A percentile compares a stretch with the other conserved stretches of the same genome.
These are phyloP conservation scores for Coenobita brevimanus DNA, from an alignment of 1,140 invertebrate genomes.

Conservation along the genomic window DNA sequence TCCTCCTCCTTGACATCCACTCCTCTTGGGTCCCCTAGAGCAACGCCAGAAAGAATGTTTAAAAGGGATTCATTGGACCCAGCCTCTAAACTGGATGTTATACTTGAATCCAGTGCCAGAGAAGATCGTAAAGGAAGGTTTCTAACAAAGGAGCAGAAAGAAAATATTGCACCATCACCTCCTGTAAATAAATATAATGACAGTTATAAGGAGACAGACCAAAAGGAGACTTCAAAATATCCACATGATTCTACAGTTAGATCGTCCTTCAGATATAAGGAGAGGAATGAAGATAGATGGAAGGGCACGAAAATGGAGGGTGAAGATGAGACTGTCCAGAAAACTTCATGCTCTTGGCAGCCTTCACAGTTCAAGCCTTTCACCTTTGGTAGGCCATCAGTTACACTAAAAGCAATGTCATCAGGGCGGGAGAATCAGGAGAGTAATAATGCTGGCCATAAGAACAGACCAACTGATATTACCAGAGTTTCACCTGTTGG, in stretches of 20 bases:
- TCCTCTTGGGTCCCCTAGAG: constrained; percentile 56
- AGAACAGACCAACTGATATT: too few relatives aligned
- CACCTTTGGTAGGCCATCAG: constrained; percentile 31
- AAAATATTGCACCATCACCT: constrained; percentile 37
- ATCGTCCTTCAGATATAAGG: constrained; percentile 27
- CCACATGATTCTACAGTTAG: constrained; percentile 2
- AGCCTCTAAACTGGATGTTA: constrained; percentile 25
- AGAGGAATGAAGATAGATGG: constrained; percentile 22
- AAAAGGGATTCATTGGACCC: constrained; percentile 28
- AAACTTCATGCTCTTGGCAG: neutral
- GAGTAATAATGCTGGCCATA: neutral
- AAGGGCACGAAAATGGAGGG: constrained; percentile 3
- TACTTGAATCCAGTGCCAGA: constrained; percentile 7
- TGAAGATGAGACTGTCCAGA: neutral
- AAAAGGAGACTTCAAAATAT: neutral
- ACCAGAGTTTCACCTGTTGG: too few relatives aligned
- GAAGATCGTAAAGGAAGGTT: neutral
- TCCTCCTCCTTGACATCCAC: constrained; percentile 56
- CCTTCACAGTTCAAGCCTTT: constrained; percentile 11
- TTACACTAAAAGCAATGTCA: constrained; percentile 38
- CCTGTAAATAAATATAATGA: neutral
- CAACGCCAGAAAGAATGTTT: constrained; percentile 45
- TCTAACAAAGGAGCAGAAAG: constrained; percentile 34
- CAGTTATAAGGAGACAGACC: neutral
- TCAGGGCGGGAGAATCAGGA: neutral